Percentiles rank a stretch among this genome's conserved stretches.
These are phyloP conservation scores for Muricea muricata DNA, from an alignment of 92 coral and sea anemone species.

Conservation along the genomic window DNA sequence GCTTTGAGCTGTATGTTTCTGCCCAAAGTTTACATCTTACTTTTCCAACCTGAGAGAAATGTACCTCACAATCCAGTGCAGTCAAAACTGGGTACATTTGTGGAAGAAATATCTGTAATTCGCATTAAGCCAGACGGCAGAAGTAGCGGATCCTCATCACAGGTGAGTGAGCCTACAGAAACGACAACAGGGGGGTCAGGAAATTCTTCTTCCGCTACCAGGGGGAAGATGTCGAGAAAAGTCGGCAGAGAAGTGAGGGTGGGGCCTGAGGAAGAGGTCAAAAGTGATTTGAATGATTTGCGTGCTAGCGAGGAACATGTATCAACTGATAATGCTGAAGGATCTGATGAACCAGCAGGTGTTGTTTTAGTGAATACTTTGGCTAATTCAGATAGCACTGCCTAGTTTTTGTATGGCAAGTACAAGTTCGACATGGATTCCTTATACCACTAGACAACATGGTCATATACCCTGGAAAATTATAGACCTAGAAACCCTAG, in stretches of 20 bases:
- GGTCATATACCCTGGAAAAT: no score
- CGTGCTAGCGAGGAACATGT: not conserved
- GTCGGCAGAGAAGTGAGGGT: not conserved
- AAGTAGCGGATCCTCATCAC: not conserved
- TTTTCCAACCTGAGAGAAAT: slow-evolving; percentile 85
- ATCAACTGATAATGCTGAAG: not conserved
- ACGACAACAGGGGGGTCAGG: not conserved
- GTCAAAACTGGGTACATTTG: slow-evolving; percentile 20
- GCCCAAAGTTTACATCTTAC: slow-evolving; percentile 84
- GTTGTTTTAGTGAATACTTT: not conserved
- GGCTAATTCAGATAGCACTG: not conserved
- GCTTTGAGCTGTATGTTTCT: slow-evolving; percentile 84
- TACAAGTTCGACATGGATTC: no score
- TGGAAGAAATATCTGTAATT: not conserved
- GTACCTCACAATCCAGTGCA: slow-evolving; percentile 61
- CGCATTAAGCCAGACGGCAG: not conserved
- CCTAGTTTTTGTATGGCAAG: not conserved
- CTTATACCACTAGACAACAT: no score
- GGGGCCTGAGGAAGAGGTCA: not conserved
- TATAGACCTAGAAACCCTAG: no score
- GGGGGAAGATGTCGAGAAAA: not conserved
- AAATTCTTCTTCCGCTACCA: not conserved
- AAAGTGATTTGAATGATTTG: not conserved
- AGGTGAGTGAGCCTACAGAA: not conserved
- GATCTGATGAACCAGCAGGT: not conserved